Conservation (phyloP, 2,113 vertebrate genomes). For the Tauraco erythrolophus region DNA sequence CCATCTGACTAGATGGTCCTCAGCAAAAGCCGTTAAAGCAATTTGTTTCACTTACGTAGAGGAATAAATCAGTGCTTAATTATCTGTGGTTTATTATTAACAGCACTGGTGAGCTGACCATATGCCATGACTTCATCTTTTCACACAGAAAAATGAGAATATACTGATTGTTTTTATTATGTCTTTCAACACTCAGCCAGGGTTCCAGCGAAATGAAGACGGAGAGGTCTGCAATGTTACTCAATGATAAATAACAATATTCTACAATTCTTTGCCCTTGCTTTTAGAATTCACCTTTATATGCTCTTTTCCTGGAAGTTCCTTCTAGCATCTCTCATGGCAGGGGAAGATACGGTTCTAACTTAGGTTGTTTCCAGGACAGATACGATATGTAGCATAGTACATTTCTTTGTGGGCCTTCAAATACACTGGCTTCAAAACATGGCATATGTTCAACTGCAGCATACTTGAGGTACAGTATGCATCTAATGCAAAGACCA, state of each 20-base stretch:
- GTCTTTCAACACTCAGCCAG: conserved; percentile 47
- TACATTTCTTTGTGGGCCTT: not conserved
- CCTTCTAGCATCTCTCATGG: not conserved
- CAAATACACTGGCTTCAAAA: conserved; percentile 44
- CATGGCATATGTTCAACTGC: conserved; percentile 38
- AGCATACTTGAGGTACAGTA: conserved; percentile 21
- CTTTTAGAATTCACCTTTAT: conserved; percentile 17
- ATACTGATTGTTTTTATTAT: conserved; percentile 78
- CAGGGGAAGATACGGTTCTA: conserved; percentile 22
- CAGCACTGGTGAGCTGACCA: conserved; percentile 80
- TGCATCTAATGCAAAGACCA: conserved; percentile 55
- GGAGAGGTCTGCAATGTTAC: not conserved
- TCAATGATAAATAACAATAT: conserved; percentile 16
- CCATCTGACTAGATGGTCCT: conserved; percentile 79
- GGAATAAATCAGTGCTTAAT: conserved; percentile 84
- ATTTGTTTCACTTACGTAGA: conserved; percentile 82
- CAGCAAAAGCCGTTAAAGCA: conserved; percentile 77
- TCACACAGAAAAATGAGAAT: conserved; percentile 78
- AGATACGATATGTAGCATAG: not conserved
- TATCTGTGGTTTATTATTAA: conserved; percentile 83
- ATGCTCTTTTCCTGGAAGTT: conserved; percentile 16
- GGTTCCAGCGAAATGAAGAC: not conserved
- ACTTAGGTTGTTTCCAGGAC: conserved; percentile 19
- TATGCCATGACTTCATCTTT: conserved; percentile 84
- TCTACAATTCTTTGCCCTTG: not conserved